These are phyloP conservation scores for Trissolcus basalis DNA, from an alignment of 1,140 invertebrate species.

Conservation along the genomic window DNA sequence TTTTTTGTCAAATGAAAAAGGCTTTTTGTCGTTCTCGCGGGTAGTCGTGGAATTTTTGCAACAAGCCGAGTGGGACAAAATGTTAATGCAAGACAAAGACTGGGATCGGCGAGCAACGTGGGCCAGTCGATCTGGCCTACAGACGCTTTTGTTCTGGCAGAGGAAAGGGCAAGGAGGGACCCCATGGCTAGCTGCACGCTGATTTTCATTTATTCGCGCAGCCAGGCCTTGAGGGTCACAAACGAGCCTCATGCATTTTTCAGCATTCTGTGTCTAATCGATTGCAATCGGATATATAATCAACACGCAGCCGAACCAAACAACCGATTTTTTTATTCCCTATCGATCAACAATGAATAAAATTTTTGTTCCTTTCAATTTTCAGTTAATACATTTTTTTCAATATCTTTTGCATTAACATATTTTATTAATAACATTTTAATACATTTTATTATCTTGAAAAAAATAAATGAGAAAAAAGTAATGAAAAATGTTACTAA, in stretches of 20 bases:
- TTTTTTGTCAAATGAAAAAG: neutral
- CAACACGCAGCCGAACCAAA: constrained; percentile 14
- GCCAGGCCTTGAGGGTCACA: constrained; percentile 55
- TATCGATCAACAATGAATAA: neutral
- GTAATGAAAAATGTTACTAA: too few relatives aligned
- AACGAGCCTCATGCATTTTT: constrained; percentile 59
- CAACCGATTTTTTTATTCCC: neutral
- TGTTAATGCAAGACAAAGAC: constrained; percentile 44
- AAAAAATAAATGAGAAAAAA: too few relatives aligned
- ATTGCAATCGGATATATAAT: constrained; percentile 46
- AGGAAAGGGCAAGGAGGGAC: constrained; percentile 49
- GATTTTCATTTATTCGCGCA: constrained; percentile 59
- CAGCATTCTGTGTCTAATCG: constrained; percentile 56
- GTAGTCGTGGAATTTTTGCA: constrained; percentile 19
- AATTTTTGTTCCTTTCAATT: neutral
- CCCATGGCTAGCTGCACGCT: constrained; percentile 39
- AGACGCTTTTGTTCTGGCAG: constrained; percentile 56
- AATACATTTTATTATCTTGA: too few relatives aligned
- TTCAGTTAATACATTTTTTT: too few relatives aligned
- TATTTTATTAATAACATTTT: too few relatives aligned
- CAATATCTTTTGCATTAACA: too few relatives aligned
- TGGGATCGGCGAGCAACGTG: constrained; percentile 31
- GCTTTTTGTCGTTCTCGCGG: constrained; percentile 3
- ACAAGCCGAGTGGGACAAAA: constrained; percentile 34
- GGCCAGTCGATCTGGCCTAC: constrained; percentile 56